These are phyloP conservation scores for Lepidurus packardi DNA, from an alignment of 1,140 invertebrate genomes.

Conservation along the genomic window DNA sequence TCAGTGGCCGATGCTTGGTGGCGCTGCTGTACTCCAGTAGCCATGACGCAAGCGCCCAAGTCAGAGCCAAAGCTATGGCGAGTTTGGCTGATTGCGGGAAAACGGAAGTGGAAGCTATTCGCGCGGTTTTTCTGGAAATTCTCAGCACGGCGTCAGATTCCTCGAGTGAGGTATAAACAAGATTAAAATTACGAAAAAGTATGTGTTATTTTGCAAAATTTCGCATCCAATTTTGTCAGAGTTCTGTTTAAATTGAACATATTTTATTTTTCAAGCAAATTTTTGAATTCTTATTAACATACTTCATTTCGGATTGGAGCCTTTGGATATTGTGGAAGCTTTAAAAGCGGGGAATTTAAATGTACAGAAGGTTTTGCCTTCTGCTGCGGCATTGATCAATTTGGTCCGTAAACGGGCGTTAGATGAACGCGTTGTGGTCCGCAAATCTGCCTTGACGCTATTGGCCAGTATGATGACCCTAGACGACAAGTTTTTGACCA, in stretches of 20 bases:
- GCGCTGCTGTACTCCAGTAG: slow-evolving; percentile 50
- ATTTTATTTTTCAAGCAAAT: no score
- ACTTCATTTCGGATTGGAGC: background rate
- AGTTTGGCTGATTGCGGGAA: slow-evolving; percentile 50
- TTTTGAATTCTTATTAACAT: no score
- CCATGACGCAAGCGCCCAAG: slow-evolving; percentile 52
- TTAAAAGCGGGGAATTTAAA: slow-evolving; percentile 37
- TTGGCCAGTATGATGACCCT: slow-evolving; percentile 46
- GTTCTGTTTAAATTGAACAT: no score
- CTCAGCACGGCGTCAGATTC: slow-evolving; percentile 41
- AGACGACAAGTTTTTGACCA: slow-evolving; percentile 41
- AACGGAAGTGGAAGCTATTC: slow-evolving; percentile 42
- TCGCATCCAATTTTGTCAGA: no score
- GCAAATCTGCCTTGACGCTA: slow-evolving; percentile 53
- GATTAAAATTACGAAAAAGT: background rate
- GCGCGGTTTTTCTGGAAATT: slow-evolving; percentile 46
- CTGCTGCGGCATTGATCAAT: slow-evolving; percentile 42
- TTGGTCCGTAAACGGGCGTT: slow-evolving; percentile 50
- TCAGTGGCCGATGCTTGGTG: slow-evolving; percentile 42
- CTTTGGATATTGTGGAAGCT: slow-evolving; percentile 35
- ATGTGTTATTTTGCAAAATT: slow-evolving; percentile 22
- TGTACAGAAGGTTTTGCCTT: slow-evolving; percentile 43
- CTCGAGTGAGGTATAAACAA: background rate
- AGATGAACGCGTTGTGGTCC: slow-evolving; percentile 55
- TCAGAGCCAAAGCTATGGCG: slow-evolving; percentile 53